These are phyloP conservation scores for Sigmodon hispidus DNA, from an alignment of 2,113 vertebrate genomes.

Conservation along the genomic window DNA sequence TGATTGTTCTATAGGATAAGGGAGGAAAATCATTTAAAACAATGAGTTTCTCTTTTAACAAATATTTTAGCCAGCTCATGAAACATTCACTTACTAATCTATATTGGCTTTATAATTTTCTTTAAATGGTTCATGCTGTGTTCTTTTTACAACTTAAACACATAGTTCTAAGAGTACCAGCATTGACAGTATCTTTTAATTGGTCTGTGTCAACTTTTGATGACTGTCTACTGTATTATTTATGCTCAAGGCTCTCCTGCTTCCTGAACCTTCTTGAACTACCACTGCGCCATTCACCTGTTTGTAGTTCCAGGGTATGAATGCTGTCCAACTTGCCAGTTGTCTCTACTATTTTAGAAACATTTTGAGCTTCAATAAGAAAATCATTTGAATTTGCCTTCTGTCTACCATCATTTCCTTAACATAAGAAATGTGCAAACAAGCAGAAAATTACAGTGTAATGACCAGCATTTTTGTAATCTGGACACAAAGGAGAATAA, in stretches of 20 bases:
- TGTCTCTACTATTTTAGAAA: neutral
- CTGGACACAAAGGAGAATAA: neutral
- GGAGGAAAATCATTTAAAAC: neutral
- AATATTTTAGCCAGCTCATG: neutral
- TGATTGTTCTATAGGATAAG: too few species aligned
- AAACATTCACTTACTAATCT: neutral
- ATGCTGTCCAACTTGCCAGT: neutral
- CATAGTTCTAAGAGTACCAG: neutral
- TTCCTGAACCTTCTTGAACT: neutral
- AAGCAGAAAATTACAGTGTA: neutral
- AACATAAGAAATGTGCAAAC: neutral
- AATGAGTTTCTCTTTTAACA: neutral
- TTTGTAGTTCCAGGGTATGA: too few species aligned
- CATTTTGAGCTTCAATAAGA: neutral
- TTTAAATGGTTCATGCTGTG: neutral
- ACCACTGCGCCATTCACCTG: too few species aligned
- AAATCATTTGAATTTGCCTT: neutral
- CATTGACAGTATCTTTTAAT: neutral
- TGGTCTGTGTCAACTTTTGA: neutral
- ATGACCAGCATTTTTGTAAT: neutral
- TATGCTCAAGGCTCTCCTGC: neutral
- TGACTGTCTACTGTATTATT: neutral
- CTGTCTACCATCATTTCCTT: neutral
- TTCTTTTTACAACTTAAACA: neutral
- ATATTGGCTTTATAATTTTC: neutral